Evolutionary conservation across 1,140 invertebrate species (phyloP).

Genomic region (Ceratosolen solmsi): DNA sequence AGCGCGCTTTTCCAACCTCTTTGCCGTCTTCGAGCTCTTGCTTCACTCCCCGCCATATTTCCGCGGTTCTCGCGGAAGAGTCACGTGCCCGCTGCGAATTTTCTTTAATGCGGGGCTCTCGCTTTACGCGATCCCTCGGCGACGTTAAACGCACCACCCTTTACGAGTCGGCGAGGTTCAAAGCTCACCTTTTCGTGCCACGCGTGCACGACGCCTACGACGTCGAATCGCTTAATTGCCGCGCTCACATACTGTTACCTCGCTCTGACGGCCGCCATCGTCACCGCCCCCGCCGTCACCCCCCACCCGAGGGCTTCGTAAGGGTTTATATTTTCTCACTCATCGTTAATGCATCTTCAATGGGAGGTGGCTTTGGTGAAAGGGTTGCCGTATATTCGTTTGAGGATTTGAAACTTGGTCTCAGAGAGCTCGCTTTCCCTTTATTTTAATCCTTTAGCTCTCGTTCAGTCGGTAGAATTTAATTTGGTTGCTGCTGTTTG

Average conservation of each 20-base stretch:
- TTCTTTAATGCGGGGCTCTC: neutral
- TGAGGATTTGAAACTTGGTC: neutral
- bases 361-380: neutral
- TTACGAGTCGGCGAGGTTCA: neutral
- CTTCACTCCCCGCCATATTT: neutral
- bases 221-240: constrained; percentile 2
- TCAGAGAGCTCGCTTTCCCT: neutral
- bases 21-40: constrained; percentile 22
- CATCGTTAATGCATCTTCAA: neutral
- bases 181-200: neutral
- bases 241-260: neutral
- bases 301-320: neutral
- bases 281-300: neutral
- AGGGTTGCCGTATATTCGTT: neutral
- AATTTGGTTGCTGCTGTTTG: constrained; percentile 27
- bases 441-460: constrained; percentile 26
- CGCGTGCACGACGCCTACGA: neutral
- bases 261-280: too few relatives aligned
- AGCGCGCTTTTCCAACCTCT: constrained; percentile 15
- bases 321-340: neutral
- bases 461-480: constrained; percentile 32
- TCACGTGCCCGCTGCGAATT: neutral
- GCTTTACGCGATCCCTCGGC: neutral
- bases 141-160: neutral
- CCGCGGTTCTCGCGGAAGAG: neutral